Percentiles rank a stretch among this genome's conserved stretches.
Conservation (phyloP, 2,113 vertebrate species). For the Phocoena sinus region DNA sequence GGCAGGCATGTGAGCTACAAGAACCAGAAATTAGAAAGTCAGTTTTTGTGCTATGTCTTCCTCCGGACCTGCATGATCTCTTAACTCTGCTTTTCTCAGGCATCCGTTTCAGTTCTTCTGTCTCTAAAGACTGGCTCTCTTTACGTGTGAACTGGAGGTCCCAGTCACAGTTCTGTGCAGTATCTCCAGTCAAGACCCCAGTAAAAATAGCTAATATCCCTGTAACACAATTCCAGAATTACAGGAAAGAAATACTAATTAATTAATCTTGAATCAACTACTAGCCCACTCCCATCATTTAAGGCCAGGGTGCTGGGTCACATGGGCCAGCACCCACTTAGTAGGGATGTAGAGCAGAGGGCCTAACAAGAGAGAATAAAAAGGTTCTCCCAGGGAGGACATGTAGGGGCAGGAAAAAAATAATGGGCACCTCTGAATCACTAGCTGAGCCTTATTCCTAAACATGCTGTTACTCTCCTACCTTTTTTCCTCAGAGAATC, state of each 20-base stretch:
- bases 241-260: neutral
- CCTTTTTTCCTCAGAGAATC: neutral
- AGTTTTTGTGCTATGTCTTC: neutral
- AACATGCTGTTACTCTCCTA: neutral
- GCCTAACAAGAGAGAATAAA: neutral
- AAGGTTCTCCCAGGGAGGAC: neutral
- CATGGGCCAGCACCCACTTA: too few relatives aligned
- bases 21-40: neutral
- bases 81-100: neutral
- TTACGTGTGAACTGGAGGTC: neutral
- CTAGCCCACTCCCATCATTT: neutral
- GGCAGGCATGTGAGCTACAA: neutral
- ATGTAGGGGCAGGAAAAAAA: neutral
- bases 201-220: neutral
- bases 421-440: neutral
- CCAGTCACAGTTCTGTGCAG: neutral
- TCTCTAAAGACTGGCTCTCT: neutral
- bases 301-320: neutral
- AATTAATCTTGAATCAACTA: neutral
- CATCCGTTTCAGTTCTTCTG: neutral
- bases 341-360: neutral
- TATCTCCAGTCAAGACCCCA: neutral
- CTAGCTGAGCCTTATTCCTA: neutral
- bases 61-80: rapidly evolving
- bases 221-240: neutral